Percentiles rank a stretch among this genome's conserved stretches.
Evolutionary conservation across 2,797 vertebrate species (phyloP).

Genomic region (Lateolabrax maculatus): DNA sequence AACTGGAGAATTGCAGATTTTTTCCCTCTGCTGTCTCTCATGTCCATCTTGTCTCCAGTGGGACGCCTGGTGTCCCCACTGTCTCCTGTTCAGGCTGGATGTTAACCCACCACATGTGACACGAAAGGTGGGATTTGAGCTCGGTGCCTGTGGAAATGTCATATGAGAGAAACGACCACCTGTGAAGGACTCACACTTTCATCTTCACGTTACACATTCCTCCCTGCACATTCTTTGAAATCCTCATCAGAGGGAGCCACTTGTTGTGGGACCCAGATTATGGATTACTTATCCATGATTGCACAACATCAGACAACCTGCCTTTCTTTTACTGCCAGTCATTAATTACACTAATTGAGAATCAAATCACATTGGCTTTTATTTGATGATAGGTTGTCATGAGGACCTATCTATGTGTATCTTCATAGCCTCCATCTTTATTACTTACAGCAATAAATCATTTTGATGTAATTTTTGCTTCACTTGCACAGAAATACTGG

Average conservation of each 20-base stretch:
- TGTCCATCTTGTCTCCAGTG: not conserved
- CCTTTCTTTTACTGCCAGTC: not conserved
- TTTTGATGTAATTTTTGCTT: not conserved
- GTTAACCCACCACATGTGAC: slow-evolving; percentile 43
- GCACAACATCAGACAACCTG: slow-evolving; percentile 51
- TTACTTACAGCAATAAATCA: not conserved
- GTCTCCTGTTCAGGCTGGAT: not conserved
- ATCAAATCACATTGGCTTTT: not conserved
- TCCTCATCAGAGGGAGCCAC: slow-evolving; percentile 37
- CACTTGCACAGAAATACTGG: no score
- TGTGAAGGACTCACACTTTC: slow-evolving; percentile 23
- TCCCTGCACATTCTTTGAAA: slow-evolving; percentile 58
- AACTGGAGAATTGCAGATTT: not conserved
- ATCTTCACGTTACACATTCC: slow-evolving; percentile 52
- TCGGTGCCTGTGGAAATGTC: slow-evolving; percentile 23
- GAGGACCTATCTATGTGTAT: not conserved
- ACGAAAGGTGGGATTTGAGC: slow-evolving; percentile 36
- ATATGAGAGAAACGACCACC: slow-evolving; percentile 47
- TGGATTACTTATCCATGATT: slow-evolving; percentile 63
- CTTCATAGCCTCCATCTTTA: not conserved
- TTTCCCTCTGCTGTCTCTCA: not conserved
- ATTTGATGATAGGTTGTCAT: not conserved
- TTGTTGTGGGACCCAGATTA: slow-evolving; percentile 62
- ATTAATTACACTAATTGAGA: not conserved
- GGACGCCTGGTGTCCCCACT: not conserved